Base-by-base conservation (phyloP, 37 sponge, comb jelly and placozoan species). In the Aplysina aerophoba region DNA sequence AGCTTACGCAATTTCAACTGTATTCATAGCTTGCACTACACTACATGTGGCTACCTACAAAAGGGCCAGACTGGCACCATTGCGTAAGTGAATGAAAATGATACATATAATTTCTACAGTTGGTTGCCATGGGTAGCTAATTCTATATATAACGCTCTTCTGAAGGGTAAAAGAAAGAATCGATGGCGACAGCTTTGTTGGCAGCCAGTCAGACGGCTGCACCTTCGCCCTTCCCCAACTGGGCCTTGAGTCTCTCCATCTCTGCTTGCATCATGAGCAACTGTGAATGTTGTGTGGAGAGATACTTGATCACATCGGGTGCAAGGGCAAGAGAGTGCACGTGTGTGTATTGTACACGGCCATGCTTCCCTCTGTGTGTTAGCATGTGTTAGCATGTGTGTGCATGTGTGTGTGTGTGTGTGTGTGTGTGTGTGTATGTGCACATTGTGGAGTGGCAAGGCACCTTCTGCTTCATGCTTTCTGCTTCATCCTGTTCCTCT, bases 361-460 rank as follows among this genome's bases (percentile, higher is more conserved):
- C 50, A 3, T 8, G 3, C 50, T 44, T 8, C 50, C 8, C 50
- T 3, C 17, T 78, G 79, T 78, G 79, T 78, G 79, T 78, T 54
- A 40, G 79, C 40, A 55, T 78, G 79, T 78, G 79, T 78, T 54
- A 40, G 79, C 40, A 55, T 78, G 79, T 78, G 79, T 78, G 79
- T 78, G 79, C 40, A 41, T 78, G 79, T 74, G 79, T 78, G 79
- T 38, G 79, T 38, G 53, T 39, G 79, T 78, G 79, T 78, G 79
- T 78, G 79, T 78, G 53, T 78, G 50, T 78, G 79, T 78, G 79
- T 78, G 53, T 78, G 79, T 38, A 25, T 39, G 41, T 5, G 54
- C 40, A 55, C 27, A 17, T 78, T 6, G 3, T 22, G 63, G 4
- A 27, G 63, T 28, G 63, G 25, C 5, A 62, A 62, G 2, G 17